Conservation (phyloP, 2,113 vertebrate species). For the Saccopteryx leptura region DNA sequence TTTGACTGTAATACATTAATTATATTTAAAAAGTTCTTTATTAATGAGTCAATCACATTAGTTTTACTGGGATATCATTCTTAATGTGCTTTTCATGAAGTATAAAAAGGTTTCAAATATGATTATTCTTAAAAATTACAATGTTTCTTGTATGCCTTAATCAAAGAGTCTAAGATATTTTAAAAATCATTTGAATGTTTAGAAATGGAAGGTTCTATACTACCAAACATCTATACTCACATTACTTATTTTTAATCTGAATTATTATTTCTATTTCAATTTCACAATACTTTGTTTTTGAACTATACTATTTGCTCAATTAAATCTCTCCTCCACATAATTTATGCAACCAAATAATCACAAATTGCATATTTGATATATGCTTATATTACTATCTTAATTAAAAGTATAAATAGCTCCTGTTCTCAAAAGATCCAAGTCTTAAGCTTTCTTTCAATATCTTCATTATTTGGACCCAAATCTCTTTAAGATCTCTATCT, state of each 20-base stretch:
- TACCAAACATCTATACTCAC: neutral
- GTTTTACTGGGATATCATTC: neutral
- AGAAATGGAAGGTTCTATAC: neutral
- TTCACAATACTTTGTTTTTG: neutral
- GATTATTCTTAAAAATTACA: neutral
- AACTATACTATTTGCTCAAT: neutral
- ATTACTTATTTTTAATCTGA: neutral
- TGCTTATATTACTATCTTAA: neutral
- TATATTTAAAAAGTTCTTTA: neutral
- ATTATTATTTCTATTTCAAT: neutral
- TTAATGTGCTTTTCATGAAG: neutral
- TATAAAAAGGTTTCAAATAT: neutral
- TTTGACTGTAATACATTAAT: conserved; percentile 1
- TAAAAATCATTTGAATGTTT: conserved; percentile 10
- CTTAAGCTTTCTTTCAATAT: neutral
- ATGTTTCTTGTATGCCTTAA: conserved; percentile 15
- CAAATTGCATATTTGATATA: neutral
- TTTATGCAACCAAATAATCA: neutral
- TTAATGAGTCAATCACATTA: neutral
- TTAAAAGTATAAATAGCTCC: neutral
- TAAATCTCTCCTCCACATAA: neutral
- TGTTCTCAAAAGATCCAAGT: neutral
- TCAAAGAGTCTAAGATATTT: neutral
- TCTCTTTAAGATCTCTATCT: neutral
- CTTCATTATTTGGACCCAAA: neutral